phyloP scores from a whole-genome alignment of 2,888 invertebrate species.

The Drosophila phalerata region DNA sequence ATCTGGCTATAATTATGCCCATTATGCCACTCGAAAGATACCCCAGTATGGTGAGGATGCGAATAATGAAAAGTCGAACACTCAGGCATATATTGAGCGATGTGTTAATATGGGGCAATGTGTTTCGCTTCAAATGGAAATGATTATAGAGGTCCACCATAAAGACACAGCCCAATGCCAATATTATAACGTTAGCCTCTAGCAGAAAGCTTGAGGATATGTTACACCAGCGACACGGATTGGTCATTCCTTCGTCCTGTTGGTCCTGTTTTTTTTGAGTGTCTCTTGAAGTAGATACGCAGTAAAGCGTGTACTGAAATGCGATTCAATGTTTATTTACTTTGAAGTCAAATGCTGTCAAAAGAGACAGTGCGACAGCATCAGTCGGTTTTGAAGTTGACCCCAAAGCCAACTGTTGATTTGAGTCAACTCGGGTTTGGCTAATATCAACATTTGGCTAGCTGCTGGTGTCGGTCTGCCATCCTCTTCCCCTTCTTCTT shows the following conservation, averaged over 20 bases:
- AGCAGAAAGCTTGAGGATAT: conserved; percentile 43
- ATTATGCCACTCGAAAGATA: conserved; percentile 33
- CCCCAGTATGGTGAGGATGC: conserved; percentile 5
- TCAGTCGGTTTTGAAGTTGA: conserved; percentile 45
- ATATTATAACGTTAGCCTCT: conserved; percentile 51
- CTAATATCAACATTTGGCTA: conserved; percentile 68
- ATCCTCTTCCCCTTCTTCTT: not conserved
- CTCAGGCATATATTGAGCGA: conserved; percentile 16
- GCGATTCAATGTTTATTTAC: conserved; percentile 56
- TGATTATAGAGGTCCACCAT: conserved; percentile 50
- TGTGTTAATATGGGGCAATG: conserved; percentile 7
- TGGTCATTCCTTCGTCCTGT: conserved; percentile 15
- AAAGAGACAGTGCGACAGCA: conserved; percentile 18
- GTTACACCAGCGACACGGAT: not conserved
- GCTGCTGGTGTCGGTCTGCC: conserved; percentile 30
- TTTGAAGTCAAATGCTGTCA: conserved; percentile 64
- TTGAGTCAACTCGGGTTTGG: conserved; percentile 45
- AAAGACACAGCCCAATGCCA: conserved; percentile 47
- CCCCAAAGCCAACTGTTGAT: conserved; percentile 59
- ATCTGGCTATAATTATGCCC: conserved; percentile 49
- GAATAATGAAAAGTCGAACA: conserved; percentile 26
- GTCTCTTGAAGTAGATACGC: not conserved
- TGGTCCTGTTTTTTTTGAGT: not conserved
- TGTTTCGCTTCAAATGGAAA: not conserved
- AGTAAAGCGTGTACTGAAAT: conserved; percentile 20